Evolutionary conservation across 2,888 invertebrate species (phyloP), one percentile per base, ranked within the genome.

Genomic region (Epistrophe eligans): DNA sequence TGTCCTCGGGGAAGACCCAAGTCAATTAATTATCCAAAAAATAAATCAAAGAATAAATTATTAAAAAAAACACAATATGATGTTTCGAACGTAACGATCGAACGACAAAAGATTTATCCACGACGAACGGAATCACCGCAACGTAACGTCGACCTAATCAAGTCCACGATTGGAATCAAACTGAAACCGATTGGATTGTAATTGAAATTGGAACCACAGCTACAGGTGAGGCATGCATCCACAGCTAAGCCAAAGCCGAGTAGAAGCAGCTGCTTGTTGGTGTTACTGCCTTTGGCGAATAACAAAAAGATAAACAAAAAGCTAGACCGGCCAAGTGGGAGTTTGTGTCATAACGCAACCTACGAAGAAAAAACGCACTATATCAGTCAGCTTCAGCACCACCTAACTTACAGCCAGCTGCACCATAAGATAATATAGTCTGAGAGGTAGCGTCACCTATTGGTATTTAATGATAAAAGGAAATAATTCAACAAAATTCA

Each of bases 301-400:
- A 71, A 28, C 43, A 60, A 77, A n/a, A 64, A 87, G 79, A 79
- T 85, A 85, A 85, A 85, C 81, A 84, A 73, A 79, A 79, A 60
- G 60, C 45, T 35, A 79, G 73, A 79, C 83, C 83, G 87, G 87
- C 71, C 79, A 83, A 83, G 87, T 87, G 87, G 87, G 87, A 87
- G 87, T 82, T 60, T 79, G 77, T 87, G 83, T 83, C 79, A 83
- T 83, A 87, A 87, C 72, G 67, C 64, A 73, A 28, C 60, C 60
- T 48, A 74, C 50, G n/a, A 28, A 62, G 40, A 40, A 74, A 73
- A 62, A 66, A 80, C 74, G 70, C 77, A 73, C 66, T 77, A 64
- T 55, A 62, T 72, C 57, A 50, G 50, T 50, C 67, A 67, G 66
- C 66, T 45, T 45, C 17, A 45, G 32, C 66, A 45, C 28, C 32